A percentile compares a stretch with the other conserved stretches of the same genome.
phyloP scores from a whole-genome alignment of 2,797 vertebrate genomes.

The Pangasius macronema region DNA sequence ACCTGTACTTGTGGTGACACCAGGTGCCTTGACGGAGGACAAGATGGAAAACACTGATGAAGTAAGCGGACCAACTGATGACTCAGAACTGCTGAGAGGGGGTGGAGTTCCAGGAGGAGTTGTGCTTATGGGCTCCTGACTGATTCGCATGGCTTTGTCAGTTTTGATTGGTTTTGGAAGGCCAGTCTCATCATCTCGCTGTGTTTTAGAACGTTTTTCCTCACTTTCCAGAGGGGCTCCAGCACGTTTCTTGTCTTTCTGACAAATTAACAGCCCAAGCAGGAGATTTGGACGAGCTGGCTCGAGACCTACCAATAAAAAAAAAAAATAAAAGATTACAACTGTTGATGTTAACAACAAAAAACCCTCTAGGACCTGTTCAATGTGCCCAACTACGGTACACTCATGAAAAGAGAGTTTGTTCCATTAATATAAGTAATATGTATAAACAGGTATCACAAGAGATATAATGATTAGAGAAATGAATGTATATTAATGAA shows the following conservation, averaged over 20 bases:
- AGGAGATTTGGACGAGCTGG: conserved; percentile 94
- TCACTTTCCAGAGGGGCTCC: conserved; percentile 76
- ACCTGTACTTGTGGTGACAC: conserved; percentile 58
- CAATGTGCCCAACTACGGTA: neutral
- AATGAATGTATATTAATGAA: neutral
- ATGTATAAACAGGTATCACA: neutral
- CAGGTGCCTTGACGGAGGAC: conserved; percentile 77
- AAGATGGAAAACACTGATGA: conserved; percentile 76
- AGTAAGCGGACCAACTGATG: conserved; percentile 67
- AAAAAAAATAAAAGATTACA: neutral
- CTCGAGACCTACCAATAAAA: conserved; percentile 84
- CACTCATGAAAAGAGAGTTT: neutral
- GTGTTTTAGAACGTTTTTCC: conserved; percentile 83
- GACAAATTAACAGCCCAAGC: conserved; percentile 93
- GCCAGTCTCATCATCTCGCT: conserved; percentile 77
- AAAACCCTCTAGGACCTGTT: neutral
- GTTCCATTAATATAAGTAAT: neutral
- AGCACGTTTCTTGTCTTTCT: conserved; percentile 87
- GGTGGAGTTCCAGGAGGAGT: conserved; percentile 90
- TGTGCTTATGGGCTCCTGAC: conserved; percentile 77
- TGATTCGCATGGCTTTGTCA: conserved; percentile 72
- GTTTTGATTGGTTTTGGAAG: conserved; percentile 67
- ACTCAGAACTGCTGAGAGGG: conserved; percentile 70
- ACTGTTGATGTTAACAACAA: neutral
- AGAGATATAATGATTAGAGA: neutral